These are phyloP conservation scores for Ceuthmochares aereus DNA, from an alignment of 2,113 vertebrate genomes.

Conservation along the genomic window DNA sequence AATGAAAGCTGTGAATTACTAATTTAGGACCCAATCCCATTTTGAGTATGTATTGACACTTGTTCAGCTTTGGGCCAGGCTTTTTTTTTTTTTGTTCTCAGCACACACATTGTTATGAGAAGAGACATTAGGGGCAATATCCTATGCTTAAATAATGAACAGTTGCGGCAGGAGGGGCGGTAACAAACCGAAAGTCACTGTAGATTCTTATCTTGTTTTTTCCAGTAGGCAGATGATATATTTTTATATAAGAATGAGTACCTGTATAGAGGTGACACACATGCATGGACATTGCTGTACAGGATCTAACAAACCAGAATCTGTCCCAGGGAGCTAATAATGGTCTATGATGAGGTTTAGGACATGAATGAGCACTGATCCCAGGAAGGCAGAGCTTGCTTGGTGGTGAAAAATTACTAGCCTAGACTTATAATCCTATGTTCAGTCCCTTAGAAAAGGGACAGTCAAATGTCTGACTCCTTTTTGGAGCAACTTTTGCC, in stretches of 20 bases:
- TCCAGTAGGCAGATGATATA: neutral
- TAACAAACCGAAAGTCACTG: neutral
- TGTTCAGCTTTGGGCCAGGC: neutral
- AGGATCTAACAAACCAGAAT: neutral
- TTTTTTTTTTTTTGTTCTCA: neutral
- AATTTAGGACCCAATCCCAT: neutral
- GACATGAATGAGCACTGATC: neutral
- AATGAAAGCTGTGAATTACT: neutral
- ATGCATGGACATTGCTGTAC: neutral
- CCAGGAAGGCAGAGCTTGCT: neutral
- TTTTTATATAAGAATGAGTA: neutral
- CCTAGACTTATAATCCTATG: neutral
- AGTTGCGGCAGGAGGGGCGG: neutral
- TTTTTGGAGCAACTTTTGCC: neutral
- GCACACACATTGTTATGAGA: accelerated
- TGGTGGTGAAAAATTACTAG: neutral
- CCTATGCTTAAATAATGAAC: neutral
- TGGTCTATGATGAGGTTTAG: neutral
- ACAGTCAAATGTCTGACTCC: neutral
- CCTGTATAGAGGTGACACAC: neutral
- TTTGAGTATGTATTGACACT: neutral
- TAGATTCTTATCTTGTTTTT: neutral
- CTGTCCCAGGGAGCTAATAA: neutral
- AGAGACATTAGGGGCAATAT: neutral
- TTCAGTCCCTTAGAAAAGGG: neutral